Conservation (phyloP, 2,113 vertebrate species). For the Polypterus bichir region DNA sequence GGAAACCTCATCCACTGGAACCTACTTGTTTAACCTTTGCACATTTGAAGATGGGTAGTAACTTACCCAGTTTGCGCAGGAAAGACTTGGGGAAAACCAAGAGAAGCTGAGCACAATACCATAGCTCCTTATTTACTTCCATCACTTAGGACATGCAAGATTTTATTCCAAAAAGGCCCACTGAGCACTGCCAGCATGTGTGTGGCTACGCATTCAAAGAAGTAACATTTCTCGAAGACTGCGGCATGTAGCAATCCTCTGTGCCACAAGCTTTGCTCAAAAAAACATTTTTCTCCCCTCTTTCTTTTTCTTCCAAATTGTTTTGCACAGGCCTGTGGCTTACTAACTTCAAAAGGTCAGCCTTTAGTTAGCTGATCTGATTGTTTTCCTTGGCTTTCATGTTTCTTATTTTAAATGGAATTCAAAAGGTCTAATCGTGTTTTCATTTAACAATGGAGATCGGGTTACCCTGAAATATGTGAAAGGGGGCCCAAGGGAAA, state of each 20-base stretch:
- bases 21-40: no score
- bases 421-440: slow-evolving; percentile 18
- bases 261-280: neutral
- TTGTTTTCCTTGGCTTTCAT: slow-evolving; percentile 23
- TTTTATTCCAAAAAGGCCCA: no score
- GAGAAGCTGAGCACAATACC: no score
- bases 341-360: slow-evolving; percentile 9
- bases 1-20: no score
- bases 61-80: no score
- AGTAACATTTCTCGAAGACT: neutral
- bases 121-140: no score
- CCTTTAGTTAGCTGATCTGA: slow-evolving; percentile 7
- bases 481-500: slow-evolving; percentile 17
- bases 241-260: neutral
- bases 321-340: neutral
- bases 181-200: no score
- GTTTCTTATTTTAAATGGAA: slow-evolving; percentile 29
- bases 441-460: slow-evolving; percentile 33
- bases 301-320: no score
- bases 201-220: no score
- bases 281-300: neutral
- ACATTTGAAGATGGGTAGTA: no score
- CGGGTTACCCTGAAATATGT: slow-evolving; percentile 26
- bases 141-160: no score
- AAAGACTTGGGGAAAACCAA: no score